Conservation (phyloP, 23 tunicate species). For the Styela clava region DNA sequence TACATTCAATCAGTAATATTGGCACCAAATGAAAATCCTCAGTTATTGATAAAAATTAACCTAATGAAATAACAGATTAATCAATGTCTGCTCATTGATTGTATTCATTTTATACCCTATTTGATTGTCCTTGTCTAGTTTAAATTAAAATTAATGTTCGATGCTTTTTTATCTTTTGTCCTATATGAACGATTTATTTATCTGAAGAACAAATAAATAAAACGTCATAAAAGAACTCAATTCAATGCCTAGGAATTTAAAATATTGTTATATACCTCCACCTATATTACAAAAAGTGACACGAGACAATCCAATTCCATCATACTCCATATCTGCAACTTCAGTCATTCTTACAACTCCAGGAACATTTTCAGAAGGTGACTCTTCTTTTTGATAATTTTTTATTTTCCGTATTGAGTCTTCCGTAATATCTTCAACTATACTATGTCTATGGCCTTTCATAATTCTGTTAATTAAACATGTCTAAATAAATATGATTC, state of each 20-base stretch:
- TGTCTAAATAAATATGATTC: background rate
- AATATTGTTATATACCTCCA: background rate
- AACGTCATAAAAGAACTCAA: too few relatives aligned
- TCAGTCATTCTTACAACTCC: constrained; percentile 46
- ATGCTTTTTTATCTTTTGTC: too few relatives aligned
- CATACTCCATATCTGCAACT: constrained; percentile 48
- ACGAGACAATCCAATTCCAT: constrained; percentile 63
- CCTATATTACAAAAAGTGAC: constrained; percentile 34
- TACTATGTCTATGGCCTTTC: background rate
- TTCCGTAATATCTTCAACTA: background rate
- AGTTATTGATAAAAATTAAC: too few relatives aligned
- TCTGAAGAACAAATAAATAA: too few relatives aligned
- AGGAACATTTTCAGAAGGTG: constrained; percentile 4
- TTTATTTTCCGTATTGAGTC: background rate
- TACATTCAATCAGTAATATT: too few relatives aligned
- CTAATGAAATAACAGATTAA: too few relatives aligned
- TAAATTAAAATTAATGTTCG: too few relatives aligned
- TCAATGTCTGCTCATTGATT: too few relatives aligned
- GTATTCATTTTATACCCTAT: too few relatives aligned
- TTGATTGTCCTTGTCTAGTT: background rate
- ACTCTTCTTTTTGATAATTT: background rate
- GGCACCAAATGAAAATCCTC: too few relatives aligned
- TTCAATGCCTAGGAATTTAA: too few relatives aligned
- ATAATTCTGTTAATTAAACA: background rate
- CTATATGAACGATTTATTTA: too few relatives aligned